phyloP scores from a whole-genome alignment of 64 coral and sea anemone genomes.

The Actinia tenebrosa region DNA sequence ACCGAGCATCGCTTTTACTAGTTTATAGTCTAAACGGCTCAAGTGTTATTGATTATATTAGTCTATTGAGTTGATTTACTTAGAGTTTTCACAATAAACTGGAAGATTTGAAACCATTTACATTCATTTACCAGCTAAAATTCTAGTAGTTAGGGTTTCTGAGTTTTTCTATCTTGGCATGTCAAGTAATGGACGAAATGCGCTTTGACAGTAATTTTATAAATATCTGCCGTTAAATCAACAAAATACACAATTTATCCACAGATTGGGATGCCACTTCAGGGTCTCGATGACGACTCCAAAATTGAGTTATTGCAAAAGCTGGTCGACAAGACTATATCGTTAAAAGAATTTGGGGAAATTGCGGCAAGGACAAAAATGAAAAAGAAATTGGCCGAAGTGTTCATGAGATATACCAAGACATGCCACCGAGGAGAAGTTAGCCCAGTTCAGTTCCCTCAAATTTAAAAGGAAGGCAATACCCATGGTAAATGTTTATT shows the following conservation, averaged over 20 bases:
- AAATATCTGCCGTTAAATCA: no score
- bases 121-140: no score
- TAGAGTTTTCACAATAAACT: no score
- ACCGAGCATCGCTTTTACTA: no score
- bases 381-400: neutral
- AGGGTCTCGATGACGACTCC: conserved; percentile 27
- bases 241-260: neutral
- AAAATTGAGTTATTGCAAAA: neutral
- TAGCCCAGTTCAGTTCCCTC: conserved; percentile 31
- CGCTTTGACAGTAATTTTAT: no score
- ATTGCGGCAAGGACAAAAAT: conserved; percentile 9
- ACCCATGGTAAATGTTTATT: conserved; percentile 16
- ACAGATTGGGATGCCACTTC: conserved; percentile 33
- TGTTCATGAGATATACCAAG: conserved; percentile 18
- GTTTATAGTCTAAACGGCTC: no score
- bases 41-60: no score
- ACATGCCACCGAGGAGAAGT: conserved; percentile 37
- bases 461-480: neutral
- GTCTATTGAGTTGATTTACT: no score
- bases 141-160: no score
- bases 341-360: conserved; percentile 9
- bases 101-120: no score
- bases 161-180: no score
- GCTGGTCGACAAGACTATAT: neutral
- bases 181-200: no score